phyloP scores from a whole-genome alignment of 2,888 invertebrate genomes.

The Ectemnius lituratus region DNA sequence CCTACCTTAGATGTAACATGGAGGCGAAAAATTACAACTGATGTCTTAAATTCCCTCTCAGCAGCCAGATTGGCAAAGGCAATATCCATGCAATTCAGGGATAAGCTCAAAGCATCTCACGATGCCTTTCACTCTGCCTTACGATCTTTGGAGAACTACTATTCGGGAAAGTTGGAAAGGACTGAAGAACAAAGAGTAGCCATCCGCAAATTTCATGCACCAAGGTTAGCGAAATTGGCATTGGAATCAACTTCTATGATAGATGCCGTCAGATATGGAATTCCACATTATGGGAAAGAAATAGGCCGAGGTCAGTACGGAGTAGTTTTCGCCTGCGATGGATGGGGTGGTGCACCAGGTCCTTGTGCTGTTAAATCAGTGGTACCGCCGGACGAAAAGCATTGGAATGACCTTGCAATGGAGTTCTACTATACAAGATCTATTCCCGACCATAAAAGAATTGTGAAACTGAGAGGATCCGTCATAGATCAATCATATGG shows the following conservation, averaged over 20 bases:
- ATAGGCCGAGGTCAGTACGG: constrained; percentile 93
- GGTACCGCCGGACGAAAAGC: constrained; percentile 91
- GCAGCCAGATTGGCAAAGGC: constrained; percentile 85
- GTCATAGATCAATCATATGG: constrained; percentile 88
- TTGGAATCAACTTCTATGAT: constrained; percentile 91
- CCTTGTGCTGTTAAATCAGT: constrained; percentile 93
- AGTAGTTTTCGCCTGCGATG: constrained; percentile 89
- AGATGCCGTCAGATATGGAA: constrained; percentile 87
- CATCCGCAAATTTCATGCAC: constrained; percentile 88
- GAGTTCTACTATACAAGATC: constrained; percentile 94
- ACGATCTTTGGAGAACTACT: constrained; percentile 84
- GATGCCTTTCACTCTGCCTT: constrained; percentile 88
- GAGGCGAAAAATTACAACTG: constrained; percentile 85
- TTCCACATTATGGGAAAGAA: constrained; percentile 83
- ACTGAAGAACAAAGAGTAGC: constrained; percentile 89
- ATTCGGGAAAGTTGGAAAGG: constrained; percentile 86
- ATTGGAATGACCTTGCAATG: constrained; percentile 94
- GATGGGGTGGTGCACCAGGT: constrained; percentile 85
- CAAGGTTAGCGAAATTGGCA: constrained; percentile 88
- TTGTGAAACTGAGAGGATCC: constrained; percentile 87
- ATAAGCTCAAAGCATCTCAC: constrained; percentile 87
- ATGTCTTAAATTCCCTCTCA: constrained; percentile 85
- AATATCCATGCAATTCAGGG: constrained; percentile 87
- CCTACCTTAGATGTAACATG: constrained; percentile 81
- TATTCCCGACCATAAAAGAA: constrained; percentile 89